A percentile compares a stretch with the other conserved stretches of the same genome.
These are phyloP conservation scores for Malurus splendens DNA, from an alignment of 2,797 vertebrate species.

Conservation along the genomic window DNA sequence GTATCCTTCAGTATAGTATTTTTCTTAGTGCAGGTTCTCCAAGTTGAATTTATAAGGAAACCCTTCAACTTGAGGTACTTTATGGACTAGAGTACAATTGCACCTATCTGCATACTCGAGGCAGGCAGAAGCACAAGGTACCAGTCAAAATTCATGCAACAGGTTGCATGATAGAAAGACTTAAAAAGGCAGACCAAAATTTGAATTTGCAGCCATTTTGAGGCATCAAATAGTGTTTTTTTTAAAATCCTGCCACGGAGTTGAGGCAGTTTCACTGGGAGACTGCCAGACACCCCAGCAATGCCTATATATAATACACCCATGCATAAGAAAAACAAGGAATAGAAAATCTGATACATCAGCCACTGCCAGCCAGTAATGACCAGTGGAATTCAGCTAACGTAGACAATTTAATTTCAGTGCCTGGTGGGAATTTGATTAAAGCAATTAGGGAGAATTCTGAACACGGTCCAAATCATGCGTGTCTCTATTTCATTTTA, in stretches of 20 bases:
- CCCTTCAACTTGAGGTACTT: background rate
- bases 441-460: constrained; percentile 54
- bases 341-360: constrained; percentile 34
- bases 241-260: background rate
- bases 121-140: background rate
- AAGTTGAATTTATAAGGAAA: background rate
- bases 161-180: background rate
- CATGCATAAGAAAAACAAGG: constrained; percentile 30
- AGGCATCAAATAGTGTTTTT: background rate
- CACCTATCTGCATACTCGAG: background rate
- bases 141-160: background rate
- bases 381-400: constrained; percentile 52
- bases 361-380: constrained; percentile 38
- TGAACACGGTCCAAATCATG: constrained; percentile 41
- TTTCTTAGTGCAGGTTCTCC: background rate
- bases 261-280: constrained; percentile 5
- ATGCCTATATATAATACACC: background rate
- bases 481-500: constrained; percentile 16
- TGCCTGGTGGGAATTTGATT: constrained; percentile 56
- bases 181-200: background rate
- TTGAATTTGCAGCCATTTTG: background rate
- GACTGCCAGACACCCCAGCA: constrained; percentile 7
- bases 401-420: constrained; percentile 52
- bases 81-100: background rate
- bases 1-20: background rate